phyloP scores from a whole-genome alignment of 2,888 invertebrate species.

The Coelinius sp. region DNA sequence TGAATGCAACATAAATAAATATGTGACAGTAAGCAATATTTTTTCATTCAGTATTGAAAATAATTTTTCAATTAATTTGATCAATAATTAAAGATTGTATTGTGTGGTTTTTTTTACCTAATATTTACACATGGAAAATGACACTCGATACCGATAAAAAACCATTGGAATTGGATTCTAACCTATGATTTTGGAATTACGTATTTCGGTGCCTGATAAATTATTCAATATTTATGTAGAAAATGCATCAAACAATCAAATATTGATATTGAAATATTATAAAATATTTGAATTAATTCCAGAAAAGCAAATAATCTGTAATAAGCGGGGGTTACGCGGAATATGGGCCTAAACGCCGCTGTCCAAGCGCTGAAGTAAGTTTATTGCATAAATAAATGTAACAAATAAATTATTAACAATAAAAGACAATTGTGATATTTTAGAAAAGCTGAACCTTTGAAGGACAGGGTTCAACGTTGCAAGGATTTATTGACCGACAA shows the following conservation, averaged over 20 bases:
- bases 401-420: background rate
- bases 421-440: background rate
- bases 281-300: too few species aligned
- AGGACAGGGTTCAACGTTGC: slow-evolving; percentile 78
- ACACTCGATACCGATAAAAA: background rate
- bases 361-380: slow-evolving; percentile 82
- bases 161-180: background rate
- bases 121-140: background rate
- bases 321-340: slow-evolving; percentile 16
- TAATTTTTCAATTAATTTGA: background rate
- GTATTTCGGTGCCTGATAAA: background rate
- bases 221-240: background rate
- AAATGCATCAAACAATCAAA: background rate
- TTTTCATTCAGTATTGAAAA: background rate
- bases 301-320: background rate
- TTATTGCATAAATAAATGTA: slow-evolving; percentile 1
- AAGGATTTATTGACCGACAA: slow-evolving; percentile 73
- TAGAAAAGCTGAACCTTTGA: slow-evolving; percentile 83
- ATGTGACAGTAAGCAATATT: slow-evolving; percentile 17
- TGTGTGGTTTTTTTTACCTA: background rate
- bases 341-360: slow-evolving; percentile 74
- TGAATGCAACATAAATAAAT: slow-evolving; percentile 13
- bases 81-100: background rate
- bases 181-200: background rate
- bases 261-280: background rate